Percentiles rank a stretch among this genome's conserved stretches.
phyloP scores from a whole-genome alignment of 2,888 invertebrate genomes.

The Tenthredo notha region DNA sequence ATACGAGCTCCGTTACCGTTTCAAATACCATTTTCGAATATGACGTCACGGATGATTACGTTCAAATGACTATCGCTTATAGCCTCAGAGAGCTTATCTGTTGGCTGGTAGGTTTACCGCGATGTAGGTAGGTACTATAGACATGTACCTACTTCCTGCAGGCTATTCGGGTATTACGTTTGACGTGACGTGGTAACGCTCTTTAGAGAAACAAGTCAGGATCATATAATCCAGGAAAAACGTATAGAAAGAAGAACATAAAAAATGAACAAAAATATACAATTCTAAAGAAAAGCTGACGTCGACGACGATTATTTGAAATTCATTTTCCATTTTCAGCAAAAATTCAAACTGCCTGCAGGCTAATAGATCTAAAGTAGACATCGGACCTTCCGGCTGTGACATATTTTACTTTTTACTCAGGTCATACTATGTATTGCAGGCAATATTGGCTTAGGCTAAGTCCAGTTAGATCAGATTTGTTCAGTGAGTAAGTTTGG shows the following conservation, averaged over 20 bases:
- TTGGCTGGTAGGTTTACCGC: neutral
- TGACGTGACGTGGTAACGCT: neutral
- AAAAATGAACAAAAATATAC: neutral
- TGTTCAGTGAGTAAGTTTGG: neutral
- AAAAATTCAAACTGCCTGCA: conserved; percentile 12
- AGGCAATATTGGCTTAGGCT: neutral
- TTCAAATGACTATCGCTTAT: conserved; percentile 45
- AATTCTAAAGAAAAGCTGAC: neutral
- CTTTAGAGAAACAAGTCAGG: conserved; percentile 13
- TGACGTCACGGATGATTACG: conserved; percentile 46
- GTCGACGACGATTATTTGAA: conserved; percentile 1
- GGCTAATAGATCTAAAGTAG: neutral
- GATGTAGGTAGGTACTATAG: conserved; percentile 7
- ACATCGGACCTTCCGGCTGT: neutral
- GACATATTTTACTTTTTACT: neutral
- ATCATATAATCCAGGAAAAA: neutral
- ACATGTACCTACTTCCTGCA: conserved; percentile 19
- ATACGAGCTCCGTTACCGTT: conserved; percentile 7
- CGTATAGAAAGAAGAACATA: neutral
- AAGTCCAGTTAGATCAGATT: neutral
- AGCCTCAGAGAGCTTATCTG: conserved; percentile 28
- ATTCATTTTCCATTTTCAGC: conserved; percentile 7
- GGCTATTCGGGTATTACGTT: conserved; percentile 28
- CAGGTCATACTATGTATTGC: neutral
- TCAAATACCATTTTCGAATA: conserved; percentile 34